A percentile compares a stretch with the other conserved stretches of the same genome.
These are phyloP conservation scores for Aphidius ervi DNA, from an alignment of 1,140 invertebrate genomes.

Conservation along the genomic window DNA sequence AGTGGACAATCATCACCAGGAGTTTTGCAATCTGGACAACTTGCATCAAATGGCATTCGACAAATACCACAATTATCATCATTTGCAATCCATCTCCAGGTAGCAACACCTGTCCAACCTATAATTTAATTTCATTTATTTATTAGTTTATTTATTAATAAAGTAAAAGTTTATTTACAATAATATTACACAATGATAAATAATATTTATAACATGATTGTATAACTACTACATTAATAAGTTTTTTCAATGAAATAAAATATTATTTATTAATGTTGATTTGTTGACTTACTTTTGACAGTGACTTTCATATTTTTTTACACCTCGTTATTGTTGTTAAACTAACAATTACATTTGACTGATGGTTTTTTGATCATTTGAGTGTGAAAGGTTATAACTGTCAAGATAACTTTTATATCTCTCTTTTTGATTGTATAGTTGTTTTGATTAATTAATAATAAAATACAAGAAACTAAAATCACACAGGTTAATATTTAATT, in stretches of 20 bases:
- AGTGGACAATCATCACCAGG: constrained; percentile 98
- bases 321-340: too few species aligned
- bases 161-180: neutral
- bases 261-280: neutral
- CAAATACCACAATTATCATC: constrained; percentile 99
- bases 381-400: too few species aligned
- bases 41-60: constrained; percentile 97
- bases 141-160: constrained; percentile 3
- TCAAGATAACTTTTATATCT: too few species aligned
- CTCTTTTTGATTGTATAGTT: too few species aligned
- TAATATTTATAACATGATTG: neutral
- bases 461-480: too few species aligned
- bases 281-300: constrained; percentile 39
- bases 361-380: too few species aligned
- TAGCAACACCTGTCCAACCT: constrained; percentile 93
- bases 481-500: too few species aligned
- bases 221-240: neutral
- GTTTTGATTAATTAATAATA: too few species aligned
- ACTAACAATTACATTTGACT: too few species aligned
- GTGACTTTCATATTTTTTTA: constrained; percentile 40
- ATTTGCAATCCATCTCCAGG: constrained; percentile 98
- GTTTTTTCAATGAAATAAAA: neutral
- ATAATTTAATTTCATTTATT: constrained; percentile 9
- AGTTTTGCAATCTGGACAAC: constrained; percentile 97
- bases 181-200: neutral